Evolutionary conservation across 2,797 vertebrate genomes (phyloP).

Genomic region (Brachymystax lenok): DNA sequence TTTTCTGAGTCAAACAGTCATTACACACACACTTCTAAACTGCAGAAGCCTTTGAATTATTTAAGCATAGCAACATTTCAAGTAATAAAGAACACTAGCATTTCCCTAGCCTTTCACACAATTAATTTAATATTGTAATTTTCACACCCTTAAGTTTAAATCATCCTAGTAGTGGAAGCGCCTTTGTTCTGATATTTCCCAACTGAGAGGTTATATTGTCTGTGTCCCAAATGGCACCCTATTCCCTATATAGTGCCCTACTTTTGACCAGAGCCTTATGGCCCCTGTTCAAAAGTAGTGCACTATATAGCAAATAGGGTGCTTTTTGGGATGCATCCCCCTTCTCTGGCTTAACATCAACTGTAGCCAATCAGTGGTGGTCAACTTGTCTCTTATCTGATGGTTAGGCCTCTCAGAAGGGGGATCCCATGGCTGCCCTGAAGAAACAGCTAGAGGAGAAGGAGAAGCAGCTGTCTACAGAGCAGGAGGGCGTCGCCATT

Average conservation of each 20-base stretch:
- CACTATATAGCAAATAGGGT: no score
- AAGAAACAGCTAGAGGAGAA: slow-evolving; percentile 89
- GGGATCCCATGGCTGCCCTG: slow-evolving; percentile 78
- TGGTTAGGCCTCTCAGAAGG: slow-evolving; percentile 82
- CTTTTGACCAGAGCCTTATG: no score
- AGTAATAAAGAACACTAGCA: not conserved
- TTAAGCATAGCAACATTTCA: not conserved
- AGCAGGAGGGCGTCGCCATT: slow-evolving; percentile 74
- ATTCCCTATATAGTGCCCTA: no score
- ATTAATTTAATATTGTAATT: no score
- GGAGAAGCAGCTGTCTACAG: slow-evolving; percentile 79
- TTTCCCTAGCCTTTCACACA: not conserved
- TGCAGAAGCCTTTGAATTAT: not conserved
- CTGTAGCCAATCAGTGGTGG: not conserved
- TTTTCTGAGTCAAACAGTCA: not conserved
- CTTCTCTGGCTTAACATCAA: not conserved
- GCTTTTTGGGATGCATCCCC: no score
- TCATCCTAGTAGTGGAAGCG: no score
- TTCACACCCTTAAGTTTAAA: no score
- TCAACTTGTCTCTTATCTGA: not conserved
- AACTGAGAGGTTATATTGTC: no score
- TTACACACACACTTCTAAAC: not conserved
- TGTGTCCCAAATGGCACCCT: no score
- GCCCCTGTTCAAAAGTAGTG: no score
- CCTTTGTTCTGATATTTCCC: not conserved